Percentiles rank a stretch among this genome's conserved stretches.
phyloP scores from a whole-genome alignment of 2,797 vertebrate genomes.

The Nothura maculosa region DNA sequence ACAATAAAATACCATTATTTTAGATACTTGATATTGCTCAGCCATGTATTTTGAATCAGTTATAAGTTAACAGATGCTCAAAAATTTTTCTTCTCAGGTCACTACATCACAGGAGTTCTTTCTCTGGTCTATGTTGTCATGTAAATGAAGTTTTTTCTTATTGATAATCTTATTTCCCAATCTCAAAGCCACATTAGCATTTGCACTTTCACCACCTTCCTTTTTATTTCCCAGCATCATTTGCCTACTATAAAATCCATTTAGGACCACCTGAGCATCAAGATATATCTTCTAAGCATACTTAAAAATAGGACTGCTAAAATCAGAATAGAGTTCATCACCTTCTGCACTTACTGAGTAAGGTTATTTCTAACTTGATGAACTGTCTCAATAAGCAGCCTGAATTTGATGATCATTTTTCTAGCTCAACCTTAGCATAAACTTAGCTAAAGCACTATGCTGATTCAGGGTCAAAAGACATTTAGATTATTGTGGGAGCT shows the following conservation, averaged over 20 bases:
- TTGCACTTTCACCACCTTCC: not conserved
- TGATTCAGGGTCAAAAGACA: not conserved
- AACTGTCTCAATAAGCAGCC: not conserved
- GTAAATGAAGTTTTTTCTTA: not conserved
- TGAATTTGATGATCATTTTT: not conserved
- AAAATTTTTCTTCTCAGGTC: not conserved
- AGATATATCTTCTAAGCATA: not conserved
- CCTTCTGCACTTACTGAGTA: not conserved
- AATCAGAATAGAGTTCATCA: not conserved
- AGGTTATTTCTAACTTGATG: not conserved
- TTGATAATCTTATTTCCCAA: not conserved
- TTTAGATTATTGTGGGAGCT: not conserved
- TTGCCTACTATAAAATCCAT: fast-evolving
- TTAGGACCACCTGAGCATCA: not conserved
- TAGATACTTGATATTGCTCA: not conserved
- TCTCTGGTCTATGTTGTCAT: not conserved
- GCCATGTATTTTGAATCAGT: not conserved
- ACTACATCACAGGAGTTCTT: not conserved
- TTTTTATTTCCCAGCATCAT: not conserved
- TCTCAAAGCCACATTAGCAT: not conserved
- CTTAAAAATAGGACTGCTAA: not conserved
- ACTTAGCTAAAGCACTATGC: not conserved
- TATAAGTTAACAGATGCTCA: not conserved
- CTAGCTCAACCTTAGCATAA: not conserved
- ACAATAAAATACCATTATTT: not conserved